Evolutionary conservation across 2,113 vertebrate genomes (phyloP).

Genomic region (Hippoglossus stenolepis): DNA sequence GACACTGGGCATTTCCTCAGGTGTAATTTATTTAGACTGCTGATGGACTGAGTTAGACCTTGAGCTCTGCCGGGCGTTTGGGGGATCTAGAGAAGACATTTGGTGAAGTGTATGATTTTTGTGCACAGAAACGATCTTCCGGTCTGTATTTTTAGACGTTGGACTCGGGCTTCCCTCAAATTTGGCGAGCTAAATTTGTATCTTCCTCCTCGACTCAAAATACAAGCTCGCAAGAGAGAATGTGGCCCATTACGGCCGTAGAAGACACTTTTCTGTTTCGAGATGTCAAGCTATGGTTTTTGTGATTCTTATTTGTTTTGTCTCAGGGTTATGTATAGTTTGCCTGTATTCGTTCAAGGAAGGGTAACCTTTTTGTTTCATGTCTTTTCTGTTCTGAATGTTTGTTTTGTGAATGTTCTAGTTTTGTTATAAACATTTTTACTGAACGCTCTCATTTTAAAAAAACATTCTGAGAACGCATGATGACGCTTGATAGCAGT

Average conservation of each 20-base stretch:
- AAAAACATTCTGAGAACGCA: slow-evolving; percentile 17
- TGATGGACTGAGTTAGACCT: slow-evolving; percentile 44
- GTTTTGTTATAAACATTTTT: slow-evolving; percentile 37
- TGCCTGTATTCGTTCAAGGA: slow-evolving; percentile 43
- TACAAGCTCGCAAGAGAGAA: slow-evolving; percentile 47
- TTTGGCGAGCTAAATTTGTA: slow-evolving; percentile 77
- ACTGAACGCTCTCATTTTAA: slow-evolving; percentile 25
- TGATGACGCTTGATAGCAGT: slow-evolving; percentile 3
- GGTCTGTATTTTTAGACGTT: slow-evolving; percentile 71
- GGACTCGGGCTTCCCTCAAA: slow-evolving; percentile 75
- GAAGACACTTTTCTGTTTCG: slow-evolving; percentile 54
- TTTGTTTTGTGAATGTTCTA: slow-evolving; percentile 58
- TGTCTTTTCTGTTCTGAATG: slow-evolving; percentile 22
- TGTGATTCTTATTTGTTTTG: slow-evolving; percentile 24
- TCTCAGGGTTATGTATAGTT: slow-evolving; percentile 74
- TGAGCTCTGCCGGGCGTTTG: slow-evolving; percentile 12
- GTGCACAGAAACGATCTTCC: slow-evolving; percentile 67
- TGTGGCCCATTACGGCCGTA: slow-evolving; percentile 54
- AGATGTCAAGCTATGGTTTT: slow-evolving; percentile 13
- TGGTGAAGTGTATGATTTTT: slow-evolving; percentile 72
- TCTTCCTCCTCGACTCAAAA: slow-evolving; percentile 69
- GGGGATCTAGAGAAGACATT: slow-evolving; percentile 21
- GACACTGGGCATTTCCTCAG: slow-evolving; percentile 59
- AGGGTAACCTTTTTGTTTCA: slow-evolving; percentile 27
- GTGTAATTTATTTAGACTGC: slow-evolving; percentile 60